Percentiles rank a stretch among this genome's conserved stretches.
Conservation (phyloP, 2,888 invertebrate genomes). For the Tenthredo distinguenda region DNA sequence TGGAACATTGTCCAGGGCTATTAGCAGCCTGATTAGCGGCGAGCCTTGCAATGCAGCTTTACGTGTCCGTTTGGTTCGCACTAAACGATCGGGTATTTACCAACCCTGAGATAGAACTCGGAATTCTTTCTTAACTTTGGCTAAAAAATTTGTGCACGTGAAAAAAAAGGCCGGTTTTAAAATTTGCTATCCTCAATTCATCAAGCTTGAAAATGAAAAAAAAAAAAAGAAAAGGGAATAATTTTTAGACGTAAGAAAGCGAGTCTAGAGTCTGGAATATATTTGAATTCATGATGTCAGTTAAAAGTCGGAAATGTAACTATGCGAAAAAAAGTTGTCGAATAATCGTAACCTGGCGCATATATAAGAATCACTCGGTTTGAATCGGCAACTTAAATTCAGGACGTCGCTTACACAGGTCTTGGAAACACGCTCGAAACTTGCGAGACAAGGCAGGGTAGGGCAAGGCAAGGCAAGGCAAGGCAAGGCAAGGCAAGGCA, state of each 20-base stretch:
- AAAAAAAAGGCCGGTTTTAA: too few species aligned
- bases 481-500: neutral
- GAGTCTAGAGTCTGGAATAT: neutral
- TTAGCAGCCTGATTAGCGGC: constrained; percentile 62
- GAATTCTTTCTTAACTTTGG: neutral
- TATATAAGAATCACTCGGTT: neutral
- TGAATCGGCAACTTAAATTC: constrained; percentile 36
- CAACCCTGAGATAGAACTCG: neutral
- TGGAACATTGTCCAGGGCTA: constrained; percentile 58
- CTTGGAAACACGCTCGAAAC: constrained; percentile 40
- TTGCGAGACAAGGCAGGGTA: neutral
- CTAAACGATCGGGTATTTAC: constrained; percentile 14
- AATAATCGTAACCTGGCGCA: neutral
- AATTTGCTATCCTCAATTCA: too few species aligned
- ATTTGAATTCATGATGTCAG: neutral
- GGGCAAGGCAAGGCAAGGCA: neutral
- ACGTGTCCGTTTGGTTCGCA: neutral
- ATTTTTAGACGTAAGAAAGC: neutral
- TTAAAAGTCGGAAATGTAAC: neutral
- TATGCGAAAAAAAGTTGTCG: neutral
- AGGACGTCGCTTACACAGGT: constrained; percentile 31
- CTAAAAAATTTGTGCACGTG: neutral
- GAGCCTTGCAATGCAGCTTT: constrained; percentile 12
- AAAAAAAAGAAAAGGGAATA: neutral
- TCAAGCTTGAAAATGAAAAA: neutral